Evolutionary conservation across 2,888 invertebrate species (phyloP), one percentile per base, ranked within the genome.

Genomic region (Nysson spinosus): DNA sequence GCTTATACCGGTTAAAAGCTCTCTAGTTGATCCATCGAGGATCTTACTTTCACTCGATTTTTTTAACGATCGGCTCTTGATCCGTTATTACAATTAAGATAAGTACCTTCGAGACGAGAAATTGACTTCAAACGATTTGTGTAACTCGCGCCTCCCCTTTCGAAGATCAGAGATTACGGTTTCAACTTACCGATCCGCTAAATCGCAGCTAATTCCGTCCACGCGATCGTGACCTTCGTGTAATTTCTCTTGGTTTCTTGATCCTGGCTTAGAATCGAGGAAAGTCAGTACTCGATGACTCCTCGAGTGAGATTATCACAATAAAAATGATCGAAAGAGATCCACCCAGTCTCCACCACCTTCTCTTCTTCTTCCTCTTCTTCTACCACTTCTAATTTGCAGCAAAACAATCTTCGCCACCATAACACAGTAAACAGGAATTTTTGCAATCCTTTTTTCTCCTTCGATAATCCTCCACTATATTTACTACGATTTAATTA

Each of bases 1-100:
- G n/a, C n/a, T n/a, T n/a, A n/a, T n/a, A 46, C 69, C 32, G 32
- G 26, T 32, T 40, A 57, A 44, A 42, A 44, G 46, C 62, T 75
- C 63, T 75, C 63, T 60, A 71, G 51, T 47, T 51, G 57, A 60
- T 47, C 52, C 39, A 54, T 51, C 46, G 46, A 42, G 50, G 47
- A 67, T 58, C 67, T 66, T 60, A 71, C 72, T 73, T 73, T 73
- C 72, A 64, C 75, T 55, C 49, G 20, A 66, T 72, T 58, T 66
- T 66, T 63, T 47, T n/a, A n/a, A n/a, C n/a, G n/a, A n/a, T n/a
- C n/a, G n/a, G n/a, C n/a, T n/a, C n/a, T n/a, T n/a, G n/a, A n/a
- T n/a, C n/a, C n/a, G n/a, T n/a, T 44, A n/a, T 42, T 47, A 22
- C 47, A 34, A 40, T 46, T 32, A 24, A 4, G 4, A 24, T 5